A percentile compares a stretch with the other conserved stretches of the same genome.
phyloP scores from a whole-genome alignment of 2,797 vertebrate species.

The Pseudocheirus occidentalis region DNA sequence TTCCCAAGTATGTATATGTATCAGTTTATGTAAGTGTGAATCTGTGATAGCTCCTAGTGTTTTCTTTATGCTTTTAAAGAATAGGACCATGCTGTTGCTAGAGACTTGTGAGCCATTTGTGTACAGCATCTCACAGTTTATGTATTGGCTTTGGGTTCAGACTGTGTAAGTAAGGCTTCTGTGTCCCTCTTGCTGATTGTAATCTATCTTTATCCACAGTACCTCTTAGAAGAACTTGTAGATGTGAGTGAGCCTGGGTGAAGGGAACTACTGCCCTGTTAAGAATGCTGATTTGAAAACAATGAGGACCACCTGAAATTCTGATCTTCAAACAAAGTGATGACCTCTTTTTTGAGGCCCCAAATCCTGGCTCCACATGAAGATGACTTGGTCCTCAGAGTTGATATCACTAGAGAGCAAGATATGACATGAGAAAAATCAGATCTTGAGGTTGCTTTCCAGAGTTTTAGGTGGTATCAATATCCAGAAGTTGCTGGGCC shows the following conservation, averaged over 20 bases:
- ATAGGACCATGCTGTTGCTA: background rate
- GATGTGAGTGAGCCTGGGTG: background rate
- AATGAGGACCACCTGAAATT: background rate
- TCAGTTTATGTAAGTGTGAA: too few relatives aligned
- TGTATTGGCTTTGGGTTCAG: background rate
- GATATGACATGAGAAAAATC: slow-evolving; percentile 8
- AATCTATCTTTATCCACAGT: background rate
- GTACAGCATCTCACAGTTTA: background rate
- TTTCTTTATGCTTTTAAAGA: background rate
- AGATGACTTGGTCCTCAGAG: slow-evolving; percentile 20
- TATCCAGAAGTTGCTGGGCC: slow-evolving; percentile 72
- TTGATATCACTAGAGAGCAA: slow-evolving; percentile 12
- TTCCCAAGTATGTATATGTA: too few relatives aligned
- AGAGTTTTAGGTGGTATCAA: slow-evolving; percentile 72
- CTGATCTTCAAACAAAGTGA: slow-evolving; percentile 21
- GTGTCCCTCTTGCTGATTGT: background rate
- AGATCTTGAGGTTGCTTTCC: slow-evolving; percentile 64
- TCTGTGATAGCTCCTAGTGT: background rate
- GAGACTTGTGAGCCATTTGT: background rate
- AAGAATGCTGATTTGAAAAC: background rate
- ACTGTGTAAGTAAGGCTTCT: background rate
- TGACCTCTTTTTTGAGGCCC: slow-evolving; percentile 16
- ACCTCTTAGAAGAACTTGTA: background rate
- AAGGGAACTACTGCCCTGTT: background rate
- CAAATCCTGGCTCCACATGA: slow-evolving; percentile 9